Percentiles rank a stretch among this genome's conserved stretches.
Conservation (phyloP, 2,888 invertebrate genomes). For the Globia sparganii region DNA sequence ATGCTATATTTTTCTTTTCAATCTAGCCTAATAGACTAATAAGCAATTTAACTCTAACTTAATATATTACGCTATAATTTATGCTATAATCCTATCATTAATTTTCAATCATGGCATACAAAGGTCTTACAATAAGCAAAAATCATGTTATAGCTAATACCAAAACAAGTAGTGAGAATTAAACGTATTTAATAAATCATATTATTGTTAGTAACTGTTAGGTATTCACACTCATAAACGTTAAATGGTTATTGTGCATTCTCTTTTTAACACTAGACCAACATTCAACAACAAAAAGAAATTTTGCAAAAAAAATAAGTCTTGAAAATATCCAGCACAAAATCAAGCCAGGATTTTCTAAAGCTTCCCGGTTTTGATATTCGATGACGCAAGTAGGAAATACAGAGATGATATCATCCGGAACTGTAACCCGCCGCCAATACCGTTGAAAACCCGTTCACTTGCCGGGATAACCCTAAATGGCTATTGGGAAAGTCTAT, state of each 20-base stretch:
- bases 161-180: not conserved
- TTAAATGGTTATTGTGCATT: not conserved
- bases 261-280: not conserved
- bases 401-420: constrained; percentile 11
- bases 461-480: constrained; percentile 32
- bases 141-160: not conserved
- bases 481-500: constrained; percentile 27
- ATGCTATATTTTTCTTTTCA: too few relatives aligned
- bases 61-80: too few relatives aligned
- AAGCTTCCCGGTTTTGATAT: constrained; percentile 4
- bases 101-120: not conserved
- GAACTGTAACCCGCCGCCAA: not conserved
- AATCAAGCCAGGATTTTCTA: constrained; percentile 11
- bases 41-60: too few relatives aligned
- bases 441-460: constrained; percentile 29
- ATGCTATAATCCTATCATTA: too few relatives aligned
- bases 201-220: not conserved
- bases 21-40: too few relatives aligned
- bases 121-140: not conserved
- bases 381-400: constrained; percentile 24
- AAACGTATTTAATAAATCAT: not conserved
- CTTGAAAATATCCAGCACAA: not conserved
- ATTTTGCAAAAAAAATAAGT: not conserved
- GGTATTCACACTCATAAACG: not conserved
- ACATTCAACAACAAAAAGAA: not conserved